Base-by-base conservation (phyloP, 2,888 invertebrate species). In the Meteorus cinctellus region DNA sequence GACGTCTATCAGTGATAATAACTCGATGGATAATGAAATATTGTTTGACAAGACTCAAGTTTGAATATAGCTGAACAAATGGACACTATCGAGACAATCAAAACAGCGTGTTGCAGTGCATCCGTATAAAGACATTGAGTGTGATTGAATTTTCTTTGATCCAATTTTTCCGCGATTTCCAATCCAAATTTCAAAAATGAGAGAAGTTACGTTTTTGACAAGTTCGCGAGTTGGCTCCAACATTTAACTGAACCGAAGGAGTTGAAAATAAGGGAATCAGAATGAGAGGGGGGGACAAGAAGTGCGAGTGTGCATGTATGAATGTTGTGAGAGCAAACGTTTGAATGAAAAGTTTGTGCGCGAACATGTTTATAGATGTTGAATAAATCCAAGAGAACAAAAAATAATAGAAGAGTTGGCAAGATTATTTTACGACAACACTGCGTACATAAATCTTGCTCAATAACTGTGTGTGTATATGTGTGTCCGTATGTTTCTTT, bases 321-420 rank as follows among this genome's bases (percentile, higher is more conserved):
- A 34, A 65, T 65, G 65, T 8, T 65, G 36, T 41, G n/a, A 19
- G n/a, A 19, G 5, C 65, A 36, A 65, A n/a, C 19, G 62, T 31
- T 31, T 72, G 48, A 51, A 48, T 66, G 65, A 73, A 8, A 36
- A 48, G 27, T 48, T 73, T 73, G 51, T 36, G 41, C 36, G 65
- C 36, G 41, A 19, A 24, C 36, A 31, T 65, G 12, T 65, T 19
- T 62, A 10, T 65, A 41, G 12, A 55, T 55, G 19, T 65, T 19
- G 36, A 65, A 41, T 65, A 65, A 65, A 65, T 24, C 36, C n/a
- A 65, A 65, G 19, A 55, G 19, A 19, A 8, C 8, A 24, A 55
- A 4, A 55, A 55, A 24, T 1, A 55, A 41, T 10, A 19, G 10
- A 55, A 55, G 19, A 55, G 19, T 55, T 19, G 55, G 19, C 55